Conservation (phyloP, 2,797 vertebrate species). For the Cynodonichthys magdalenae region DNA sequence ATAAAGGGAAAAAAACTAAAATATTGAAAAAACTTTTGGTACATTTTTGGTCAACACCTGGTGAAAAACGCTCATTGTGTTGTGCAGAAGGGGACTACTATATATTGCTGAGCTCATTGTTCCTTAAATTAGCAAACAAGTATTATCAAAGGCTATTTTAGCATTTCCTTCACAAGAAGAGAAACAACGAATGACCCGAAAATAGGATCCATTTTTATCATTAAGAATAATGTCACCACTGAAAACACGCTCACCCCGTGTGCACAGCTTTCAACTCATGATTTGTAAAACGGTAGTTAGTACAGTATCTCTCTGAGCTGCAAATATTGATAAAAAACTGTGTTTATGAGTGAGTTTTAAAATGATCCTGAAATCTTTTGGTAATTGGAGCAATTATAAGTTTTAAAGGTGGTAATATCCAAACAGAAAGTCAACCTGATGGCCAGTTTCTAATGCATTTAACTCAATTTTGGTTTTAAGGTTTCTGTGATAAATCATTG, state of each 20-base stretch:
- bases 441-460: no score
- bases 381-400: no score
- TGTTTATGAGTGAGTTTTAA: no score
- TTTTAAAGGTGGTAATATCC: neutral
- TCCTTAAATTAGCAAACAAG: no score
- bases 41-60: slow-evolving; percentile 30
- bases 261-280: neutral
- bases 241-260: slow-evolving; percentile 3
- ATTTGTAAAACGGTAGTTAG: neutral
- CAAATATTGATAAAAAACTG: neutral
- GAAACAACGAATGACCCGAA: slow-evolving; percentile 64
- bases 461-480: no score
- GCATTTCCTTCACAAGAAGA: slow-evolving; percentile 52
- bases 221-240: slow-evolving; percentile 11
- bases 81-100: slow-evolving; percentile 13
- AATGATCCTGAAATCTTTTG: no score
- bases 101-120: slow-evolving; percentile 41
- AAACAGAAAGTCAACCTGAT: neutral
- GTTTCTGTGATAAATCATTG: no score
- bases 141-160: slow-evolving; percentile 66
- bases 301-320: neutral
- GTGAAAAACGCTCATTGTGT: slow-evolving; percentile 32
- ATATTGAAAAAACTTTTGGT: neutral
- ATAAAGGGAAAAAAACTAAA: no score
- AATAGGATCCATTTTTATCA: slow-evolving; percentile 44